Evolutionary conservation across 2,113 vertebrate genomes (phyloP).

Genomic region (Poecile atricapillus): DNA sequence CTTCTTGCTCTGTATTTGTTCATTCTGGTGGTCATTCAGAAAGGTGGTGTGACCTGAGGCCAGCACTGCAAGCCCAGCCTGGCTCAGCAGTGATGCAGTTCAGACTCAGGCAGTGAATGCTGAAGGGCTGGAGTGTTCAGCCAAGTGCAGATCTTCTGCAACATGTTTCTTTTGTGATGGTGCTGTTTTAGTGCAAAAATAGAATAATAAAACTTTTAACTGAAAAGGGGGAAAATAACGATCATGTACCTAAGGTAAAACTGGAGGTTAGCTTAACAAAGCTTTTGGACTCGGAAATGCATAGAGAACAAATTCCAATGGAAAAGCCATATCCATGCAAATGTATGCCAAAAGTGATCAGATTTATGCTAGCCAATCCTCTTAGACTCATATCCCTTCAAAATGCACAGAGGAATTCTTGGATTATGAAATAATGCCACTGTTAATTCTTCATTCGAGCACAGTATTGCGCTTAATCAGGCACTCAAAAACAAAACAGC

Average conservation of each 20-base stretch:
- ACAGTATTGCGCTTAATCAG: slow-evolving; percentile 40
- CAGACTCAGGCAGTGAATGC: not conserved
- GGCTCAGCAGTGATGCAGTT: not conserved
- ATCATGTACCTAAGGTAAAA: not conserved
- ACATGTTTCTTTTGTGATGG: not conserved
- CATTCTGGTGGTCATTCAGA: not conserved
- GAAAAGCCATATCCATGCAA: slow-evolving; percentile 42
- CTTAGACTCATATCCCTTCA: slow-evolving; percentile 57
- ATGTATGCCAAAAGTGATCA: slow-evolving; percentile 54
- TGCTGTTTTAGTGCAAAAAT: not conserved
- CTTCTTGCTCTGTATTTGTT: not conserved
- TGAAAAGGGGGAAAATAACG: not conserved
- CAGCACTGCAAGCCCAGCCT: not conserved
- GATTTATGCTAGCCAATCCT: slow-evolving; percentile 64
- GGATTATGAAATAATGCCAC: slow-evolving; percentile 45
- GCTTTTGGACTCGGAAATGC: not conserved
- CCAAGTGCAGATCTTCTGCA: not conserved
- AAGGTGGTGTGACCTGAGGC: not conserved
- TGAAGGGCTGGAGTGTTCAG: not conserved
- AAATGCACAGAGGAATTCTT: slow-evolving; percentile 63
- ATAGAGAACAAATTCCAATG: slow-evolving; percentile 24
- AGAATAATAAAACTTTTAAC: not conserved
- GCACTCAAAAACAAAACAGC: slow-evolving; percentile 12
- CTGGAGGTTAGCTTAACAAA: not conserved
- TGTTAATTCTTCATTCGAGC: slow-evolving; percentile 37